Base-by-base conservation (phyloP, 2,113 vertebrate species). In the Romanogobio albipinnatus region DNA sequence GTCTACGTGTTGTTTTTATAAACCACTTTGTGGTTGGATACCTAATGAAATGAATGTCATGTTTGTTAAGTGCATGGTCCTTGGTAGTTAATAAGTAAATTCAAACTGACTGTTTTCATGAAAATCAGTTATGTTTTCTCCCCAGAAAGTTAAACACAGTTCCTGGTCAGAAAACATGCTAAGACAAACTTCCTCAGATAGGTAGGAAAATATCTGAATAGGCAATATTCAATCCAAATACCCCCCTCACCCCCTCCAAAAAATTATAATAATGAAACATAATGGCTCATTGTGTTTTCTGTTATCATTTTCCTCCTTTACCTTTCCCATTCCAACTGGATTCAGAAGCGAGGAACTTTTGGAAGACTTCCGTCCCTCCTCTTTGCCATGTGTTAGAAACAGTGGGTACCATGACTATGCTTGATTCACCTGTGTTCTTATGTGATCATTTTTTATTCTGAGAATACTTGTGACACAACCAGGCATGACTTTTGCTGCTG, bases 301-400 rank as follows among this genome's bases (percentile, higher is more conserved):
- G 15, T 79, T 58, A 43, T 77, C 19, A 5, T 24, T 58, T 76
- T 85, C 14, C 81, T 29, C 62, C 36, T 84, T 19, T 19, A 8
- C 29, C 17, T 15, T 68, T 81, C 4, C 68, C 29, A 47, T 19
- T 62, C 24, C 73, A 39, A 85, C 9, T 83, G 84, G 5, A 73
- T 75, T 88, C 86, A 93, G 93, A 19, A 26, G 86, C 79, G 92
- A 92, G 43, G 79, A 86, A 36, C 73, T 89, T 9, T 19, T 84
- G 45, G 90, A 90, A 58, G 26, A 61, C 58, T 82, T 5, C 17
- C 13, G 15, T 45, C 71, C 88, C 2, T 84, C 88, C 10, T 84
- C 88, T 11, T 81, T 88, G 14, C 87, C 68, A 24, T 76, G 24
- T 11, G 19, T 1, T 66, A 70, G 4, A 15, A 75, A 87, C 24